These are phyloP conservation scores for Acropora yongei DNA, from an alignment of 64 coral and sea anemone species.

Conservation along the genomic window DNA sequence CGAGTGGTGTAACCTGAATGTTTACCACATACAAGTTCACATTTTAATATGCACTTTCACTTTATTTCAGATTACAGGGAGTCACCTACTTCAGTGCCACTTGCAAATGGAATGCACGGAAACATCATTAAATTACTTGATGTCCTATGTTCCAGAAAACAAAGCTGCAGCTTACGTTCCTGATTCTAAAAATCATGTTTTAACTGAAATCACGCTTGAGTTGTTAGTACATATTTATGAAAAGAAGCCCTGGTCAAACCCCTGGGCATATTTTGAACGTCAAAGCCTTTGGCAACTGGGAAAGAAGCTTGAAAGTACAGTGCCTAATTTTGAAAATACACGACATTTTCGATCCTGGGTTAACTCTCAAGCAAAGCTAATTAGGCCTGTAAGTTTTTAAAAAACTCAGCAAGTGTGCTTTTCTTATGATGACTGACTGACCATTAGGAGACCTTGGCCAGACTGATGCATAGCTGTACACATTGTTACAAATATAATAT, in stretches of 20 bases:
- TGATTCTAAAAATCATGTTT: conserved; percentile 62
- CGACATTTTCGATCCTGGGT: conserved; percentile 62
- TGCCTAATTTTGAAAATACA: conserved; percentile 60
- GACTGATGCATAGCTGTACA: conserved; percentile 14
- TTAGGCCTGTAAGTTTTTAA: conserved; percentile 47
- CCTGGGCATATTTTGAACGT: conserved; percentile 69
- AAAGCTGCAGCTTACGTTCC: conserved; percentile 60
- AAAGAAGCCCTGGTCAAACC: conserved; percentile 47
- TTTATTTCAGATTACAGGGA: conserved; percentile 58
- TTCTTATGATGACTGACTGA: neutral
- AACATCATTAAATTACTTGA: conserved; percentile 67
- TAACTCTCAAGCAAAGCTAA: conserved; percentile 79
- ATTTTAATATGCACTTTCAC: conserved; percentile 45
- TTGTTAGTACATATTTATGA: conserved; percentile 66
- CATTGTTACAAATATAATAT: conserved; percentile 1
- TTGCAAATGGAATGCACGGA: conserved; percentile 74
- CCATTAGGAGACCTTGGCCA: neutral
- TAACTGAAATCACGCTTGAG: conserved; percentile 67
- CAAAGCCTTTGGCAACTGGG: conserved; percentile 47
- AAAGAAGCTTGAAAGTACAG: conserved; percentile 65
- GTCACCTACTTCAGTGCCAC: conserved; percentile 60
- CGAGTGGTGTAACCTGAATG: neutral
- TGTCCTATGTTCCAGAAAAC: conserved; percentile 80
- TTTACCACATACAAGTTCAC: neutral
- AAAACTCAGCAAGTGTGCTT: conserved; percentile 21